Evolutionary conservation across 2,797 vertebrate genomes (phyloP).

Genomic region (Denticeps clupeoides): DNA sequence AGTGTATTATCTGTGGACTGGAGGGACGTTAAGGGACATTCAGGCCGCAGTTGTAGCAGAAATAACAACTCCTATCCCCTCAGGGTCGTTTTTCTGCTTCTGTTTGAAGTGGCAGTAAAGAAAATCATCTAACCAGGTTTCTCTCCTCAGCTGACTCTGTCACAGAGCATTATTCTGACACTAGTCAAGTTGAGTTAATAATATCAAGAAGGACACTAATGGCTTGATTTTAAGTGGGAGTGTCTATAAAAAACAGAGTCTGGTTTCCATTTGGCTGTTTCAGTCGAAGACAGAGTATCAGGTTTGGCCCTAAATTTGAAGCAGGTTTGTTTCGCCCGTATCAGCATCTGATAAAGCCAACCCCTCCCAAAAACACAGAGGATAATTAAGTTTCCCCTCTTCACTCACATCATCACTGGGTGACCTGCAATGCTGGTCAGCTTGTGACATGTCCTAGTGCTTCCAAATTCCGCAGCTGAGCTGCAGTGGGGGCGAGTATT

Average conservation of each 20-base stretch:
- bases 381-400: conserved; percentile 2
- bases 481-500: conserved; percentile 20
- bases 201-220: not conserved
- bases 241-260: conserved; percentile 1
- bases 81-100: too few relatives aligned
- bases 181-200: conserved; percentile 1
- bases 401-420: conserved; percentile 1
- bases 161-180: conserved; percentile 5
- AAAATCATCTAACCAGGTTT: too few relatives aligned
- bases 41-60: too few relatives aligned
- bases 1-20: too few relatives aligned
- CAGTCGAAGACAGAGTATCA: conserved; percentile 5
- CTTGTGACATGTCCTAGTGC: not conserved
- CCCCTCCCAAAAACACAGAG: not conserved
- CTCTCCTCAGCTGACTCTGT: not conserved
- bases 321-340: conserved; percentile 6
- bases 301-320: conserved; percentile 10
- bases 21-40: too few relatives aligned
- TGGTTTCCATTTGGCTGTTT: conserved; percentile 4
- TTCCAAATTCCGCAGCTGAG: not conserved
- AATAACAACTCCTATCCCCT: too few relatives aligned
- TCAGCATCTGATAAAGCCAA: conserved; percentile 4
- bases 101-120: too few relatives aligned
- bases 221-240: not conserved
- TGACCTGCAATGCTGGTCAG: not conserved